These are phyloP conservation scores for Carposina sasakii DNA, from an alignment of 1,140 invertebrate species.

Conservation along the genomic window DNA sequence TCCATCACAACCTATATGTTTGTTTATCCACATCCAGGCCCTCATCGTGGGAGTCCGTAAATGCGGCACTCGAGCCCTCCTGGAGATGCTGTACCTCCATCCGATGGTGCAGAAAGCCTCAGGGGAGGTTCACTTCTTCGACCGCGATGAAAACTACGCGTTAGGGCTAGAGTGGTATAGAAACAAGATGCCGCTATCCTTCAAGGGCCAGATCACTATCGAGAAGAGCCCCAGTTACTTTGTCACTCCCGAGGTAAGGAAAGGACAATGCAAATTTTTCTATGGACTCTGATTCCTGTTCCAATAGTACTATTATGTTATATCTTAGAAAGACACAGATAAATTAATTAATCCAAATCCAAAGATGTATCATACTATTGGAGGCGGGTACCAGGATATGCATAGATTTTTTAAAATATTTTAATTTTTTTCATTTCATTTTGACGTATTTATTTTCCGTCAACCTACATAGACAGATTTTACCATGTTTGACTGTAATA, in stretches of 20 bases:
- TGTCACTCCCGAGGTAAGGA: slow-evolving; percentile 92
- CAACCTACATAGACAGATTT: no score
- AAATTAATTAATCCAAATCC: no score
- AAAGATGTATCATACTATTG: no score
- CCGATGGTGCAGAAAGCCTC: slow-evolving; percentile 93
- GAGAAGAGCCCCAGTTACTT: slow-evolving; percentile 99
- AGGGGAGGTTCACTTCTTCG: slow-evolving; percentile 96
- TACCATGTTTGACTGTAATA: no score
- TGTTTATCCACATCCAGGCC: slow-evolving; percentile 76
- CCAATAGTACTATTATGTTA: no score
- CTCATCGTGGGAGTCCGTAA: slow-evolving; percentile 96
- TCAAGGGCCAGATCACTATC: slow-evolving; percentile 92
- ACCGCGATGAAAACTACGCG: slow-evolving; percentile 91
- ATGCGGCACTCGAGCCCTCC: slow-evolving; percentile 92
- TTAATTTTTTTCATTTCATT: no score
- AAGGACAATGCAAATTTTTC: not conserved
- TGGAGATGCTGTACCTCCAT: slow-evolving; percentile 96
- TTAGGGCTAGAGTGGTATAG: slow-evolving; percentile 94
- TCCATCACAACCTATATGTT: no score
- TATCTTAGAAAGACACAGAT: no score
- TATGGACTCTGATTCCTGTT: no score
- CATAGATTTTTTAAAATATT: no score
- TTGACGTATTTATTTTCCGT: no score
- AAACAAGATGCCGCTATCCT: slow-evolving; percentile 93
- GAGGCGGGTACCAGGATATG: no score